Conservation (phyloP, 2,113 vertebrate species). For the Otolemur garnettii region DNA sequence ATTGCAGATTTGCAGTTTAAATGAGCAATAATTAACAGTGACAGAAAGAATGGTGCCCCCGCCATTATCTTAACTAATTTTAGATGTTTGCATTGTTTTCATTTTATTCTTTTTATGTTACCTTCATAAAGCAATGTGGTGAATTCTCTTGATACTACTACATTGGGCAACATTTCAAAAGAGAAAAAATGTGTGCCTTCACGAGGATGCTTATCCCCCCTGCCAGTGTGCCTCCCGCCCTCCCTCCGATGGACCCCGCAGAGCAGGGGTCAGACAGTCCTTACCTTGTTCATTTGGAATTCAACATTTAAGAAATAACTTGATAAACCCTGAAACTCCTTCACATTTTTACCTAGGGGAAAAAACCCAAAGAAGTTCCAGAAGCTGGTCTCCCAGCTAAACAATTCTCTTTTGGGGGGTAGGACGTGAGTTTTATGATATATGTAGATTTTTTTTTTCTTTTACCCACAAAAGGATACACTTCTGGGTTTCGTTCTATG, state of each 20-base stretch:
- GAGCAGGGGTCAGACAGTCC: background rate
- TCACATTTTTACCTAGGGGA: background rate
- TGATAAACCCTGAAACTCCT: background rate
- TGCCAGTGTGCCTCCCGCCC: background rate
- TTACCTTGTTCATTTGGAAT: background rate
- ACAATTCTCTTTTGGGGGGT: background rate
- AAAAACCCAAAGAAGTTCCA: background rate
- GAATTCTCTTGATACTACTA: slow-evolving; percentile 17
- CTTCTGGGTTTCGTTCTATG: background rate
- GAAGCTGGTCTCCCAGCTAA: background rate
- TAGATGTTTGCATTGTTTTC: slow-evolving; percentile 36
- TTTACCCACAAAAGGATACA: slow-evolving; percentile 22
- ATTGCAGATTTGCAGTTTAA: slow-evolving; percentile 52
- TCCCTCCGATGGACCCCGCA: background rate
- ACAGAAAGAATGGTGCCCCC: background rate
- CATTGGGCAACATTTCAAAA: slow-evolving; percentile 18
- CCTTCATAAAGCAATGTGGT: background rate
- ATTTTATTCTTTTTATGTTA: background rate
- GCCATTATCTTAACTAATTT: background rate
- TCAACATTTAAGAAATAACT: background rate
- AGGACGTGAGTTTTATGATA: background rate
- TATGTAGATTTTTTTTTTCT: slow-evolving; percentile 10
- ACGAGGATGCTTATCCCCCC: background rate
- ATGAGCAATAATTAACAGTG: background rate
- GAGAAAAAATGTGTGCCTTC: background rate